Evolutionary conservation across 1,140 invertebrate genomes (phyloP).

Genomic region (Nasonia giraulti): DNA sequence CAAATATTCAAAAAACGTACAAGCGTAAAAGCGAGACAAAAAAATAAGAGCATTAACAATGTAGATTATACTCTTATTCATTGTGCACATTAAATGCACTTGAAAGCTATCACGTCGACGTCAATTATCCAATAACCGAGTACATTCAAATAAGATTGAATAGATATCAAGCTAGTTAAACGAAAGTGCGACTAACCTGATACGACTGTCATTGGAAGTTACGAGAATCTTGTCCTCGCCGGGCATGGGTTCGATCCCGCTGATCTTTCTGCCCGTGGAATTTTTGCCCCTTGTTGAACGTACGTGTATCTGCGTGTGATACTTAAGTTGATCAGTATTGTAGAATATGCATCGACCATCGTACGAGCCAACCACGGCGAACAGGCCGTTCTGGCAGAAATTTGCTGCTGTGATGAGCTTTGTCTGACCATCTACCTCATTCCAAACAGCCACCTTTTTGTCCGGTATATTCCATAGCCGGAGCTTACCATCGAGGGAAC

Average conservation of each 20-base stretch:
- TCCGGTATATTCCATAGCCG: slow-evolving; percentile 99
- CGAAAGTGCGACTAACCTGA: slow-evolving; percentile 75
- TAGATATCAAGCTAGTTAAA: background rate
- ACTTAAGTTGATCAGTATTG: slow-evolving; percentile 97
- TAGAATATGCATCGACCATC: slow-evolving; percentile 99
- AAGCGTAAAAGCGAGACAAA: background rate
- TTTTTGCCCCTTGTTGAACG: slow-evolving; percentile 95
- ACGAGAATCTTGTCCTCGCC: slow-evolving; percentile 98
- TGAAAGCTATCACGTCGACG: background rate
- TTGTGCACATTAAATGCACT: background rate
- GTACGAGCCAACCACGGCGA: slow-evolving; percentile 98
- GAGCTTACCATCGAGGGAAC: slow-evolving; percentile 97
- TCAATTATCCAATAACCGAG: background rate
- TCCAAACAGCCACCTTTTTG: slow-evolving; percentile 98
- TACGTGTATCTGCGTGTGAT: slow-evolving; percentile 98
- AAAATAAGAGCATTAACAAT: background rate
- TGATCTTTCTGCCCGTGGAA: slow-evolving; percentile 95
- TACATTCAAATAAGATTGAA: background rate
- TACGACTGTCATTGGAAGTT: slow-evolving; percentile 98
- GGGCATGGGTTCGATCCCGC: slow-evolving; percentile 97
- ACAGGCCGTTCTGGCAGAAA: slow-evolving; percentile 98
- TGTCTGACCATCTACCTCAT: slow-evolving; percentile 94
- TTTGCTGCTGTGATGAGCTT: slow-evolving; percentile 98
- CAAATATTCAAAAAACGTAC: background rate
- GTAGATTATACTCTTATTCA: background rate